Conservation (phyloP, 1,140 invertebrate species). For the Pogonomyrmex californicus region DNA sequence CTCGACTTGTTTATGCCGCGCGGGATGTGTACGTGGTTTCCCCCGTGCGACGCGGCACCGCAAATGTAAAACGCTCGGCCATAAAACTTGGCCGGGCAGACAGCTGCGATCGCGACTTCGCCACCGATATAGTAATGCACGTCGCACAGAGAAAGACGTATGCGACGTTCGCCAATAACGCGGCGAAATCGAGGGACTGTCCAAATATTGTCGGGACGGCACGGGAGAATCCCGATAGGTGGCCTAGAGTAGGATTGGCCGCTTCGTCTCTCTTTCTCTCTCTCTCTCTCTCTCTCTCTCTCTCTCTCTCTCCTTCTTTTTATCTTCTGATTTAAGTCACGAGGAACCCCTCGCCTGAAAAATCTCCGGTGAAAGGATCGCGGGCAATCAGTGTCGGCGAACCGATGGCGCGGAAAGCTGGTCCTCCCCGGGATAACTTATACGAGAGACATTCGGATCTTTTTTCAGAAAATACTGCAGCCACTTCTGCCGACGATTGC, state of each 20-base stretch:
- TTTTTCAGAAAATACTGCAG: slow-evolving; percentile 59
- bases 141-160: slow-evolving; percentile 45
- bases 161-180: slow-evolving; percentile 54
- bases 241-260: slow-evolving; percentile 31
- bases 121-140: slow-evolving; percentile 48
- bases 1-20: slow-evolving; percentile 50
- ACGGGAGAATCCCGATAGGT: background rate
- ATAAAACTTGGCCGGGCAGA: slow-evolving; percentile 51
- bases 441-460: slow-evolving; percentile 56
- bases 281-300: background rate
- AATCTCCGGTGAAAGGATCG: slow-evolving; percentile 58
- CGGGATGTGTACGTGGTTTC: slow-evolving; percentile 51
- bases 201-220: slow-evolving; percentile 53
- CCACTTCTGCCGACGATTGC: slow-evolving; percentile 40
- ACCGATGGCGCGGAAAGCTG: slow-evolving; percentile 61
- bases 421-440: slow-evolving; percentile 48
- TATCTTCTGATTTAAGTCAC: slow-evolving; percentile 64
- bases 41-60: slow-evolving; percentile 38
- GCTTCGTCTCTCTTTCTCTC: background rate
- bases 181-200: slow-evolving; percentile 57
- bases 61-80: slow-evolving; percentile 71
- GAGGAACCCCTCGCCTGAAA: slow-evolving; percentile 54
- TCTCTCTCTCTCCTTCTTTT: background rate
- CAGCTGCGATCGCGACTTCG: slow-evolving; percentile 60
- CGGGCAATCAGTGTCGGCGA: slow-evolving; percentile 61